phyloP scores from a whole-genome alignment of 2,888 invertebrate species.

The Philereme vetulata region DNA sequence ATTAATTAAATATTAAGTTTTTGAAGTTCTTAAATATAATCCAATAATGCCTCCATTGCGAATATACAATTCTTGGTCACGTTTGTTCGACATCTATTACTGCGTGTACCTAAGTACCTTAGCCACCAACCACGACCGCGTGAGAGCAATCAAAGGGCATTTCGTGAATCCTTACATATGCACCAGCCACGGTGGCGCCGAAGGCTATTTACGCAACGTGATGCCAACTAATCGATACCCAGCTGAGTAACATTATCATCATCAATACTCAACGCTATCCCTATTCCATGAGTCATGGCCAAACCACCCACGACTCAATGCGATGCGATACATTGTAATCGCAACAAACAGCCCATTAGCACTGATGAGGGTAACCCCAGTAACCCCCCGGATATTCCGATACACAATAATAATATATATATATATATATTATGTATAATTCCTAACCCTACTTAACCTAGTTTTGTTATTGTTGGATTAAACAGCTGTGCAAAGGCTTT shows the following conservation, averaged over 20 bases:
- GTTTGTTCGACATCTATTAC: slow-evolving; percentile 4
- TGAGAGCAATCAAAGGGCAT: slow-evolving; percentile 45
- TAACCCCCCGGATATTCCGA: slow-evolving; percentile 9
- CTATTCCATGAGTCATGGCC: slow-evolving; percentile 17
- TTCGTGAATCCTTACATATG: slow-evolving; percentile 71
- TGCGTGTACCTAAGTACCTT: background rate
- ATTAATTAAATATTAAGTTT: no score
- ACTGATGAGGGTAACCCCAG: slow-evolving; percentile 22
- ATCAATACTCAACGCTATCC: slow-evolving; percentile 44
- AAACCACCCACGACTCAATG: slow-evolving; percentile 10
- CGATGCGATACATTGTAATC: slow-evolving; percentile 20
- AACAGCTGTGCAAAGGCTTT: background rate
- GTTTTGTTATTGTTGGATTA: background rate
- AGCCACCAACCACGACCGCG: slow-evolving; percentile 9
- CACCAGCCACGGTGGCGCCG: slow-evolving; percentile 47
- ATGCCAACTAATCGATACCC: slow-evolving; percentile 60
- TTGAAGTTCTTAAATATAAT: background rate
- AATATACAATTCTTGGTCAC: background rate
- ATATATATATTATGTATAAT: no score
- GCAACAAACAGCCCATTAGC: slow-evolving; percentile 22
- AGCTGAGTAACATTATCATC: slow-evolving; percentile 57
- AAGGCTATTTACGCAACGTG: slow-evolving; percentile 65
- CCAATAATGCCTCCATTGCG: slow-evolving; percentile 3
- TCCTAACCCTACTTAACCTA: background rate
- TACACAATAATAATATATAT: background rate